Conservation (phyloP, 2,797 vertebrate genomes). For the Vespertilio murinus region DNA sequence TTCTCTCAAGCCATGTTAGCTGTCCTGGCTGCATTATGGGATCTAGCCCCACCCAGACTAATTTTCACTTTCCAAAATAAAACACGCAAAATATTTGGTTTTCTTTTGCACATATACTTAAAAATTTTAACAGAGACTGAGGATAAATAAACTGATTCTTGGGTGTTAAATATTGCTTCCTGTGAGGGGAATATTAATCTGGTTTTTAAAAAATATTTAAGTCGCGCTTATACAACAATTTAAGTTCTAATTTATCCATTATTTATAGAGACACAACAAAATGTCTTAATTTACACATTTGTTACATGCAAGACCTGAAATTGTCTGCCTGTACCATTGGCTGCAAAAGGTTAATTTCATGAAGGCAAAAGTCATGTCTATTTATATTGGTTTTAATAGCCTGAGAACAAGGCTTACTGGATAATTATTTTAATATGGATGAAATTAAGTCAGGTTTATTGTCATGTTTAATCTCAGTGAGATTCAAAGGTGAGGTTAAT, state of each 20-base stretch:
- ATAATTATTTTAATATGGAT: not conserved
- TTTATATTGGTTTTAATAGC: not conserved
- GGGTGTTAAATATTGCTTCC: not conserved
- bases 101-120: not conserved
- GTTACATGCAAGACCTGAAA: not conserved
- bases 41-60: not conserved
- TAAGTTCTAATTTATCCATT: not conserved
- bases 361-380: conserved; percentile 10
- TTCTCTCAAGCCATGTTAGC: not conserved
- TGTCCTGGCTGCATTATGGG: not conserved
- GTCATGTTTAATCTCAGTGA: not conserved
- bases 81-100: not conserved
- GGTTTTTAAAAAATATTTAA: not conserved
- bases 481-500: conserved; percentile 1
- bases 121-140: not conserved
- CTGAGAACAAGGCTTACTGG: not conserved
- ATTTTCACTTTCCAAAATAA: not conserved
- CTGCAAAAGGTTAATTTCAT: not conserved
- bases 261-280: not conserved
- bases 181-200: not conserved
- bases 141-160: not conserved
- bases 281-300: not conserved
- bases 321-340: not conserved
- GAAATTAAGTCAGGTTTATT: conserved; percentile 3
- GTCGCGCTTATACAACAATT: not conserved